phyloP scores from a whole-genome alignment of 1,140 invertebrate species.

The Harpegnathos saltator region DNA sequence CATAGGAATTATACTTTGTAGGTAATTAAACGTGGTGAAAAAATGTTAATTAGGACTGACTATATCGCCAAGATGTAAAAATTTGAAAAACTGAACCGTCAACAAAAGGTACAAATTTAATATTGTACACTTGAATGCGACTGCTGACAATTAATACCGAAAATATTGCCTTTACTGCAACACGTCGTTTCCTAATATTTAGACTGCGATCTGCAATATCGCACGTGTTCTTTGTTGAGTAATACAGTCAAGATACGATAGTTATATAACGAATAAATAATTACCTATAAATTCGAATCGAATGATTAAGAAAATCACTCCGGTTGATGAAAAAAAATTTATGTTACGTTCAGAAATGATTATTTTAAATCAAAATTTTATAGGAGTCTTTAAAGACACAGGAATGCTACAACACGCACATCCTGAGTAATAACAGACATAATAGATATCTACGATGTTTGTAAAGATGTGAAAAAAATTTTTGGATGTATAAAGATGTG shows the following conservation, averaged over 20 bases:
- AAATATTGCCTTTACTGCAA: conserved; percentile 77
- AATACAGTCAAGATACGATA: conserved; percentile 71
- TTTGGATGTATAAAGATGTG: no score
- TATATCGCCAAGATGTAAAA: conserved; percentile 67
- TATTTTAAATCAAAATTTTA: conserved; percentile 39
- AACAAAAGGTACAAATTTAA: conserved; percentile 72
- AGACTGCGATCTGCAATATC: conserved; percentile 61
- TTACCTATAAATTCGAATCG: conserved; percentile 75
- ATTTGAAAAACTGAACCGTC: conserved; percentile 68
- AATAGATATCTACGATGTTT: no score
- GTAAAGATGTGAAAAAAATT: no score
- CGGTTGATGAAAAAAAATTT: conserved; percentile 37
- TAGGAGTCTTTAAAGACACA: not conserved
- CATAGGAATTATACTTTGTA: conserved; percentile 82
- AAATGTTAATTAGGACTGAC: conserved; percentile 64
- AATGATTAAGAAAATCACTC: conserved; percentile 71
- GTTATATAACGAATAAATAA: conserved; percentile 68
- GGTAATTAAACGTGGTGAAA: conserved; percentile 64
- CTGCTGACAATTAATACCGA: conserved; percentile 69
- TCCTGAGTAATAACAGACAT: no score
- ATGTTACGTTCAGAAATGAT: conserved; percentile 14
- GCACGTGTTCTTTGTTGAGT: conserved; percentile 73
- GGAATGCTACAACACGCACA: no score
- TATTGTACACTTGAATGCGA: conserved; percentile 69
- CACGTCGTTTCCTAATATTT: conserved; percentile 60